A percentile compares a stretch with the other conserved stretches of the same genome.
phyloP scores from a whole-genome alignment of 2,113 vertebrate species.

The Spizaetus ornatus region DNA sequence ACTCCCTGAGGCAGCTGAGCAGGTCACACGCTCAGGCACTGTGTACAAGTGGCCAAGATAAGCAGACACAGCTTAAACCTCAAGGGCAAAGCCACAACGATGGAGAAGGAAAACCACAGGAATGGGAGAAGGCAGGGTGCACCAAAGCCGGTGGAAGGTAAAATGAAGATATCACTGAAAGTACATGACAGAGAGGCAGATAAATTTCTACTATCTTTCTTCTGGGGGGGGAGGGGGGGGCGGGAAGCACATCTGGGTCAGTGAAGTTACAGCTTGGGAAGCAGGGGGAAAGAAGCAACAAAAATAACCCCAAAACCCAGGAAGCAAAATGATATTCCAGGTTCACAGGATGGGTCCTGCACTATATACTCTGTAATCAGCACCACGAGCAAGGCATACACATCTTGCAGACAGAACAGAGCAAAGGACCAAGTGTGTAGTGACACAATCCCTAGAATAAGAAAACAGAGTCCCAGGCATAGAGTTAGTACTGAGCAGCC shows the following conservation, averaged over 20 bases:
- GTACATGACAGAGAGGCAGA: not conserved
- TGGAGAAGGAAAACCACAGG: not conserved
- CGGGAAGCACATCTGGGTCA: fast-evolving
- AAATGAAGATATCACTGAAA: not conserved
- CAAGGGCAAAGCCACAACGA: slow-evolving; percentile 3
- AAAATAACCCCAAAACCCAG: not conserved
- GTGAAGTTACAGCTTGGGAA: not conserved
- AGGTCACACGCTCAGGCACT: not conserved
- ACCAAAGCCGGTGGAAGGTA: not conserved
- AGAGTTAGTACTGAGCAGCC: not conserved
- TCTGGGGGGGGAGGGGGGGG: not conserved
- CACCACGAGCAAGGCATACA: not conserved
- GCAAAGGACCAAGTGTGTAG: not conserved
- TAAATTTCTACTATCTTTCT: not conserved
- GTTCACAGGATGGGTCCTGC: not conserved
- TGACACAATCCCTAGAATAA: not conserved
- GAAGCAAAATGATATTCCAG: not conserved
- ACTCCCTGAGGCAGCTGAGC: not conserved
- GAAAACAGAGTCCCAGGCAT: fast-evolving
- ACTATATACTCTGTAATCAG: not conserved
- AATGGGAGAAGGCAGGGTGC: not conserved
- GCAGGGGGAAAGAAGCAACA: not conserved
- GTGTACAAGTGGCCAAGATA: slow-evolving; percentile 1
- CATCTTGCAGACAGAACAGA: not conserved
- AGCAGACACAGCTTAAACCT: slow-evolving; percentile 28